Percentiles rank a stretch among this genome's conserved stretches.
phyloP scores from a whole-genome alignment of 2,113 vertebrate genomes.

The Rhegmatorhina hoffmannsi region DNA sequence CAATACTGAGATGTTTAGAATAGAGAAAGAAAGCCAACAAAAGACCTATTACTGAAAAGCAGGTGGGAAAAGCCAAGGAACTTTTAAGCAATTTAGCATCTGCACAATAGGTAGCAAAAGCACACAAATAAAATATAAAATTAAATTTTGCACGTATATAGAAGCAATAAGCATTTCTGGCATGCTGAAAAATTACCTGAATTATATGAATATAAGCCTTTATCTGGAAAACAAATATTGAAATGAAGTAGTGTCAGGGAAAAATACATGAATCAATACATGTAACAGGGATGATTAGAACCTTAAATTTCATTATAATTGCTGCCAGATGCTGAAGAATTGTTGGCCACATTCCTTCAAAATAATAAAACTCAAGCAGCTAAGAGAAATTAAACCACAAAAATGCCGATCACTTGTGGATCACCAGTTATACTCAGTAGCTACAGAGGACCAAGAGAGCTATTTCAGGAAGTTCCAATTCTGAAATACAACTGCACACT shows the following conservation, averaged over 20 bases:
- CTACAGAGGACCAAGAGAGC: not conserved
- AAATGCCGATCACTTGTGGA: not conserved
- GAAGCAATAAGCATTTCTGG: constrained; percentile 68
- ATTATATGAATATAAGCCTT: constrained; percentile 90
- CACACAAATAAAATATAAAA: constrained; percentile 59
- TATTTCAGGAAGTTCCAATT: not conserved
- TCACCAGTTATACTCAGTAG: not conserved
- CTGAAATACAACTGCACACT: not conserved
- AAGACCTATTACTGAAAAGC: constrained; percentile 21
- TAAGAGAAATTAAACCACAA: constrained; percentile 41
- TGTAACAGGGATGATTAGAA: constrained; percentile 58
- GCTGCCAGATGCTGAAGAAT: not conserved
- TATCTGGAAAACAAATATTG: constrained; percentile 89
- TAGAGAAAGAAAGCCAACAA: constrained; percentile 4
- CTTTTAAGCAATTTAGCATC: constrained; percentile 49
- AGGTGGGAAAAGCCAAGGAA: constrained; percentile 52
- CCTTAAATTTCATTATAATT: constrained; percentile 8
- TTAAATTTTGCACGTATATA: constrained; percentile 37
- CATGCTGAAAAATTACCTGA: constrained; percentile 90
- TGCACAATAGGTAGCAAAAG: constrained; percentile 61
- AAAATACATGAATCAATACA: constrained; percentile 57
- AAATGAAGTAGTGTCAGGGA: constrained; percentile 78
- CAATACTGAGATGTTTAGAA: constrained; percentile 1
- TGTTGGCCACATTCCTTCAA: not conserved
- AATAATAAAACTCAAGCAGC: not conserved